Percentiles rank a stretch among this genome's conserved stretches.
These are phyloP conservation scores for Cavia aperea DNA, from an alignment of 2,113 vertebrate species.

Conservation along the genomic window DNA sequence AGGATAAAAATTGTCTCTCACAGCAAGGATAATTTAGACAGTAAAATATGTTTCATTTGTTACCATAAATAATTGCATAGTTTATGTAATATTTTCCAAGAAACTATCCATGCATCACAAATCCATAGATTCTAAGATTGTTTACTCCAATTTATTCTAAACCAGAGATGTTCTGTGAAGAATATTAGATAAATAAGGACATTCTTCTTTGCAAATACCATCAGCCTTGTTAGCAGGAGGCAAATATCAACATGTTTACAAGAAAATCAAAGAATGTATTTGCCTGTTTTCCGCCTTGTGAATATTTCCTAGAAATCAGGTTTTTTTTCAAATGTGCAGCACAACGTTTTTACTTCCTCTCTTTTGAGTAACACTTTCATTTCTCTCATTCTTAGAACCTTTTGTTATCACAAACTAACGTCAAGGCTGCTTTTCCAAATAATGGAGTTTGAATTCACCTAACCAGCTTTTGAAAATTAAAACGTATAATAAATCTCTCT, in stretches of 20 bases:
- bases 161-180: not conserved
- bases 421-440: accelerated
- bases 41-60: not conserved
- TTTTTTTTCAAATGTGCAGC: not conserved
- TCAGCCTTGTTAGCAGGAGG: not conserved
- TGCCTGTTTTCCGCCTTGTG: not conserved
- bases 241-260: slow-evolving; percentile 21
- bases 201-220: not conserved
- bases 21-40: not conserved
- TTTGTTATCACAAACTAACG: not conserved
- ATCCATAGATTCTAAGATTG: not conserved
- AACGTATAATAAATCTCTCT: not conserved
- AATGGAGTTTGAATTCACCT: not conserved
- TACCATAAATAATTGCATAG: not conserved
- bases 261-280: not conserved
- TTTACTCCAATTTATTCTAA: slow-evolving; percentile 26
- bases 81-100: slow-evolving; percentile 10
- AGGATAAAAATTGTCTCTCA: not conserved
- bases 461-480: not conserved
- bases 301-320: not conserved
- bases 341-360: not conserved
- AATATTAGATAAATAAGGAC: not conserved
- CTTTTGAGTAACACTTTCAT: not conserved
- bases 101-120: not conserved
- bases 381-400: not conserved